Conservation (phyloP, 2,888 invertebrate genomes). For the Corbicula japonica region DNA sequence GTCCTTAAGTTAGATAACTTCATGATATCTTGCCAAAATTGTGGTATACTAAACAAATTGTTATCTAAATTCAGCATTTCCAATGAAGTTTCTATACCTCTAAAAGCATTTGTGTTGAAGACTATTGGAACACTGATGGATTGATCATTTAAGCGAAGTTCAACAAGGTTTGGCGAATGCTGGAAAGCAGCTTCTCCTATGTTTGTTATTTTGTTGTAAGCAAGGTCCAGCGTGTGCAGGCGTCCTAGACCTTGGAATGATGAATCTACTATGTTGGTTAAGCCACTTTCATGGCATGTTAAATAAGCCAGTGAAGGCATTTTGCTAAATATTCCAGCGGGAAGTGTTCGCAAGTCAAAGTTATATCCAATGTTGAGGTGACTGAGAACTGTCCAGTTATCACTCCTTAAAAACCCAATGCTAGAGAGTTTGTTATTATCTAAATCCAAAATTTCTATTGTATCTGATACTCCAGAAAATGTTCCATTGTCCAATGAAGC, state of each 20-base stretch:
- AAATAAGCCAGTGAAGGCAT: conserved; percentile 69
- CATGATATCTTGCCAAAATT: conserved; percentile 57
- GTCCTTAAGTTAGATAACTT: conserved; percentile 53
- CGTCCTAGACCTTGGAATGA: conserved; percentile 73
- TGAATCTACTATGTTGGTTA: conserved; percentile 67
- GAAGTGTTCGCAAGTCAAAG: conserved; percentile 56
- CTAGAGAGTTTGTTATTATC: conserved; percentile 27
- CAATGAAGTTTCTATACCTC: conserved; percentile 84
- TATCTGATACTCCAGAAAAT: conserved; percentile 49
- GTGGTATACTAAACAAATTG: conserved; percentile 57
- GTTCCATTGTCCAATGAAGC: conserved; percentile 29
- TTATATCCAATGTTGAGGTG: conserved; percentile 71
- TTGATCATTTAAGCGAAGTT: conserved; percentile 65
- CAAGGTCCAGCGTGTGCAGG: conserved; percentile 65
- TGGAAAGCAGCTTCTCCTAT: conserved; percentile 58
- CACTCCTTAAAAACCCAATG: conserved; percentile 29
- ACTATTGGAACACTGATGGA: conserved; percentile 22
- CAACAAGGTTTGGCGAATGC: conserved; percentile 76
- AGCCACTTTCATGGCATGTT: conserved; percentile 68
- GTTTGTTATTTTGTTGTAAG: conserved; percentile 59
- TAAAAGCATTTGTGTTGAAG: conserved; percentile 41
- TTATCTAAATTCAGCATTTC: conserved; percentile 84
- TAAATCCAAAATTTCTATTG: conserved; percentile 42
- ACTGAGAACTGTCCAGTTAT: conserved; percentile 63
- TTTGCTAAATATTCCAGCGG: conserved; percentile 68